Evolutionary conservation across 1,140 invertebrate species (phyloP).

Genomic region (Neocloeon triangulifer): DNA sequence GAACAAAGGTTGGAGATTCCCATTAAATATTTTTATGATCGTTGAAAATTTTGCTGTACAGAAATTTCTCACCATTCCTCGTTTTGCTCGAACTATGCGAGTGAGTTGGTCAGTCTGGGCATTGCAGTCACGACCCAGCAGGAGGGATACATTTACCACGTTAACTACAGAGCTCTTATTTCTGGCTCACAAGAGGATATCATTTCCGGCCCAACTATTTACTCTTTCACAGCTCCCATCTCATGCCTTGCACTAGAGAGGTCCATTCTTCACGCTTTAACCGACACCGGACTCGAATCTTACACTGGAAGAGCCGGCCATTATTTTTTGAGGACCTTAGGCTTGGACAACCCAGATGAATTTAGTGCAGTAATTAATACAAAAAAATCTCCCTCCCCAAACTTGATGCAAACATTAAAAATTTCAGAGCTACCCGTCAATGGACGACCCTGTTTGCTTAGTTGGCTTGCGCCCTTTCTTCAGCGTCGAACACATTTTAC

Average conservation of each 20-base stretch:
- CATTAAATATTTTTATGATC: no score
- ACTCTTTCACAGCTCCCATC: constrained; percentile 47
- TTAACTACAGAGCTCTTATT: constrained; percentile 24
- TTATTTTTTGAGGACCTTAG: constrained; percentile 16
- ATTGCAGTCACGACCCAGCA: constrained; percentile 28
- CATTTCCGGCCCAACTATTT: constrained; percentile 29
- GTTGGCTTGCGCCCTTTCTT: constrained; percentile 49
- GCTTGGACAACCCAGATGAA: no score
- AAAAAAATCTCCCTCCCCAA: no score
- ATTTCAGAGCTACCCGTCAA: constrained; percentile 29
- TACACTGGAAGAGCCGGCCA: constrained; percentile 45
- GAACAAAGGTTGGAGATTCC: no score
- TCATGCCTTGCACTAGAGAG: constrained; percentile 37
- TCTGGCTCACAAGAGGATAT: constrained; percentile 31
- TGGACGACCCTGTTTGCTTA: constrained; percentile 39
- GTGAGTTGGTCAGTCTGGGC: constrained; percentile 13
- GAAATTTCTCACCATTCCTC: no score
- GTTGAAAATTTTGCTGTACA: no score
- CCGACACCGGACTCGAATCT: constrained; percentile 51
- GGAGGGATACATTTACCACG: constrained; percentile 32
- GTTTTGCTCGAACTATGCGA: no score
- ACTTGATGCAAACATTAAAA: no score
- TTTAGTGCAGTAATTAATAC: not conserved
- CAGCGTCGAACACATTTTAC: constrained; percentile 37
- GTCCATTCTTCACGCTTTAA: constrained; percentile 47